Evolutionary conservation across 2,888 invertebrate genomes (phyloP), one percentile per base, ranked within the genome.

Genomic region (Ectemnius lituratus): DNA sequence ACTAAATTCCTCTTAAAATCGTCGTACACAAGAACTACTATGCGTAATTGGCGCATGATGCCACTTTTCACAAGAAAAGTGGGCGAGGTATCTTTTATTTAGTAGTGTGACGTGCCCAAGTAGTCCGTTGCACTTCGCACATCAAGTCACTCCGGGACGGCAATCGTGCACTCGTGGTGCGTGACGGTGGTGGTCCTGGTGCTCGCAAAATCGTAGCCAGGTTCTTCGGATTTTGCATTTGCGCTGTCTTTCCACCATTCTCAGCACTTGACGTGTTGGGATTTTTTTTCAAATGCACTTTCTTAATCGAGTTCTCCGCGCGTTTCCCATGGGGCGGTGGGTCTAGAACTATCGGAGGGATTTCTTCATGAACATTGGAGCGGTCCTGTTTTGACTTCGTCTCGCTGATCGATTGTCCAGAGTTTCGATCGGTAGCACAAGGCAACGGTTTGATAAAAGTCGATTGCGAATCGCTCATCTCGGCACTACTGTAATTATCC

Each of bases 71-170:
- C 28, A 5, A 47, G 59, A 28, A 67, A 57, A 45, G 27, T 13
- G 20, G 16, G n/a, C 18, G 56, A 62, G 28, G 20, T 63, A 57
- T 0, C 20, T 64, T 69, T 92, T 91, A 97, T 91, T 97, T 97
- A 46, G 97, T 97, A 37, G 97, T 97, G 88, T 97, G 97, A 83
- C 97, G 93, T 20, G 96, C 96, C 97, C 97, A 97, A 77, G 95
- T 94, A 6, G 95, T 94, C 80, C 97, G 93, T 87, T 95, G 95
- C 82, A 97, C 94, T 84, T 96, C 95, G 27, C 94, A 94, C 96
- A 97, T 96, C 89, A 96, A 93, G 88, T 97, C 96, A 90, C 95
- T 97, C 67, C 96, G 94, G 88, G 96, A 95, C 4, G 97, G 96
- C 74, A 97, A 95, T 90, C 96, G 96, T 87, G 97, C 97, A 91